A percentile compares a stretch with the other conserved stretches of the same genome.
Evolutionary conservation across 2,797 vertebrate genomes (phyloP).

Genomic region (Clamator glandarius): DNA sequence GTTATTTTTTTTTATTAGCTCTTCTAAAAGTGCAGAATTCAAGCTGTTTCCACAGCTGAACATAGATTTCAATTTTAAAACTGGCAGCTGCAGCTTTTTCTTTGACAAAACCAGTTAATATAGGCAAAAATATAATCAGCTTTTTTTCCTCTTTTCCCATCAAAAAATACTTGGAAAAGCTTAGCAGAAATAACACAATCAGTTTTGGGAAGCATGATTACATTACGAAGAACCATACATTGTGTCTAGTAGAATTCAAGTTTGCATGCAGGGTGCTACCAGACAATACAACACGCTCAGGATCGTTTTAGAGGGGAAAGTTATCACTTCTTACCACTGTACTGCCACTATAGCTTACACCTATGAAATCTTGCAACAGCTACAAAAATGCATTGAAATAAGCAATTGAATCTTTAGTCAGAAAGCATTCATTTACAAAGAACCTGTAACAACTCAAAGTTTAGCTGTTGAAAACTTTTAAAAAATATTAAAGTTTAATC

Average conservation of each 20-base stretch:
- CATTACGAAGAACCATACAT: rapidly evolving
- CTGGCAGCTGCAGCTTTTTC: neutral
- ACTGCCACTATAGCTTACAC: neutral
- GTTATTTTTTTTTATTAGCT: neutral
- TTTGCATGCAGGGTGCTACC: rapidly evolving
- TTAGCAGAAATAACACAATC: neutral
- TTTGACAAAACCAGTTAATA: neutral
- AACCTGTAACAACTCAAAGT: rapidly evolving
- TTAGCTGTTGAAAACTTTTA: neutral
- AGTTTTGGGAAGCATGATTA: rapidly evolving
- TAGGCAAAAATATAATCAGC: neutral
- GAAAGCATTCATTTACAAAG: neutral
- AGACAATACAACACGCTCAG: neutral
- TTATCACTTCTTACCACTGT: neutral
- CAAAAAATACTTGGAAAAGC: neutral
- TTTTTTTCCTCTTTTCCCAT: neutral
- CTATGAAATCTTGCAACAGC: neutral
- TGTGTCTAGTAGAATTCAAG: neutral
- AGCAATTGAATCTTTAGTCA: neutral
- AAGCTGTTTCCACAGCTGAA: neutral
- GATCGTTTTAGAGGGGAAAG: neutral
- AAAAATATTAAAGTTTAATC: neutral
- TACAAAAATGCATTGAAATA: neutral
- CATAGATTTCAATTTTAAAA: neutral
- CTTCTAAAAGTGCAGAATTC: neutral